Evolutionary conservation across 2,797 vertebrate species (phyloP), one percentile per base, ranked within the genome.

Genomic region (Trachops cirrhosus): DNA sequence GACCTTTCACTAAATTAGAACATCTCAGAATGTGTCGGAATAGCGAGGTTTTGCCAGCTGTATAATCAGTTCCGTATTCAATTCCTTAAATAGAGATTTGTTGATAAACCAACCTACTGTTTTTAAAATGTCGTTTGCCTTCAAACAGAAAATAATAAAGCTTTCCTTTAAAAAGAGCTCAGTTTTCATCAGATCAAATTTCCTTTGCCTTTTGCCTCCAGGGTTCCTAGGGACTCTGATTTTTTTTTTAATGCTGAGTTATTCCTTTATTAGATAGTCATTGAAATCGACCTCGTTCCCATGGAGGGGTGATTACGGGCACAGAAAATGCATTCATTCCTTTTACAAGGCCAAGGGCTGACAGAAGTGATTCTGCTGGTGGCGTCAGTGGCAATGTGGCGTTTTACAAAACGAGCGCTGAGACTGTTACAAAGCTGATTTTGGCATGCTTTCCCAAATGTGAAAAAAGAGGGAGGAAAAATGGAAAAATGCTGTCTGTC

Each of bases 221-320:
- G 92, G 77, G 59, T 84, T 92, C 80, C 70, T 59, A 75, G 74
- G 59, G 92, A 95, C 92, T 90, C 90, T 89, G 78, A 54, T 39
- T 71, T 94, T 77, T 96, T 93, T 96, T 90, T 93, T 37, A 94
- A 94, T 96, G 80, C 62, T 90, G 94, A 97, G 91, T 97, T 96
- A 95, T 91, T 96, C 95, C 80, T 96, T 97, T 97, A 97, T 97
- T 96, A 97, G 94, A 64, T 74, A 96, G 94, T 97, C 95, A 95
- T 92, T 94, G 94, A 96, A 96, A 97, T 95, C 37, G 89, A 97
- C 95, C 92, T 97, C 80, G 22, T 96, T 97, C 97, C 93, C 94
- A 86, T 46, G 71, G 94, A 96, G 70, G 50, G 86, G 82, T 88
- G 93, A 97, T 97, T 93, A 95, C 71, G 78, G 92, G 48, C 57